Evolutionary conservation across 1,140 invertebrate species (phyloP).

Genomic region (Venturia canescens): DNA sequence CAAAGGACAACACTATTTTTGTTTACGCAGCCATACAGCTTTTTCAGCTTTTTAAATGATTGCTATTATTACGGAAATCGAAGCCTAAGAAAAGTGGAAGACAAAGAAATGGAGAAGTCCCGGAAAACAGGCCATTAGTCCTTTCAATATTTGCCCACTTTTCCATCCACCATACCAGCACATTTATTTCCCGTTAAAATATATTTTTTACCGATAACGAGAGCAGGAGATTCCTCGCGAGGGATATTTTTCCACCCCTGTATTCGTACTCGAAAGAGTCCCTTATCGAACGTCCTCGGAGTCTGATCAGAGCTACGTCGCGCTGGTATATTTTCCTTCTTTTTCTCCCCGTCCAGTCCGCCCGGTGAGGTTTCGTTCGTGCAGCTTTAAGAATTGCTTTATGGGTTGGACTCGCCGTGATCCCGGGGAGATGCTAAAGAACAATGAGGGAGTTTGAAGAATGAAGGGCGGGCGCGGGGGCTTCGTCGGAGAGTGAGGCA

Average conservation of each 20-base stretch:
- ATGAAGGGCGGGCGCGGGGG: slow-evolving; percentile 52
- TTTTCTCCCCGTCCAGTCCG: neutral
- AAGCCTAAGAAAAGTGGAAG: too few relatives aligned
- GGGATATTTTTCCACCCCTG: neutral
- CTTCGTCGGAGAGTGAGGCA: slow-evolving; percentile 50
- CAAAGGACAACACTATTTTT: neutral
- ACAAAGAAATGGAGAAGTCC: neutral
- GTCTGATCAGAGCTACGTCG: slow-evolving; percentile 4
- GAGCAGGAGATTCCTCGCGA: neutral
- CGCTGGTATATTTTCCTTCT: neutral
- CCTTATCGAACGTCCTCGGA: neutral
- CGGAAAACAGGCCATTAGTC: slow-evolving; percentile 55
- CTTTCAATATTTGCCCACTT: slow-evolving; percentile 59
- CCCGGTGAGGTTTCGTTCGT: slow-evolving; percentile 35
- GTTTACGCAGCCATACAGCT: neutral
- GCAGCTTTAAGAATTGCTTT: slow-evolving; percentile 57
- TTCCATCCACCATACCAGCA: neutral
- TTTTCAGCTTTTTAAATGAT: neutral
- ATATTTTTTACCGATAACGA: slow-evolving; percentile 5
- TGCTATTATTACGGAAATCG: neutral
- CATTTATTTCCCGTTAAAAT: neutral
- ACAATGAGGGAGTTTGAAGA: slow-evolving; percentile 57
- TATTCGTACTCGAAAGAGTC: neutral
- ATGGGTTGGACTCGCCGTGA: slow-evolving; percentile 25
- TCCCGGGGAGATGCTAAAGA: slow-evolving; percentile 51